Base-by-base conservation (phyloP, 2,113 vertebrate genomes). In the Girardinichthys multiradiatus region DNA sequence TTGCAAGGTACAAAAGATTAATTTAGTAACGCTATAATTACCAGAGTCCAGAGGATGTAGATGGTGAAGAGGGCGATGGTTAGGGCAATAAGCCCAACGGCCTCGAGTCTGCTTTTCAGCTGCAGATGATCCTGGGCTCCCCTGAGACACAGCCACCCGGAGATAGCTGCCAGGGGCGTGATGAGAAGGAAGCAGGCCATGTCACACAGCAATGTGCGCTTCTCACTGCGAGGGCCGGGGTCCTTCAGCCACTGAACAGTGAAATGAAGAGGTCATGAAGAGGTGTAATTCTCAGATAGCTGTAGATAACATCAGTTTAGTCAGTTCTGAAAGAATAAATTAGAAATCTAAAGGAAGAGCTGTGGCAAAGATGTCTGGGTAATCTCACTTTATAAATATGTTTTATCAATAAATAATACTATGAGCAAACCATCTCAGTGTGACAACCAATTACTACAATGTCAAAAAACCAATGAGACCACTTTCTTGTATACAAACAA, bases 121-220 rank as follows among this genome's bases (percentile, higher is more conserved):
- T 97, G 96, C 80, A 99, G 77, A 79, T 99, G 98, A 85, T 99
- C 97, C 89, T 98, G 97, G 82, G 98, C 98, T 0, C 98, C 98
- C 0, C 97, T 95, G 65, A 99, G 95, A 80, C 98, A 99, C 84
- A 99, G 94, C 98, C 98, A 99, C 82, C 97, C 98, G 0, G 97
- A 99, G 92, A 99, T 96, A 4, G 97, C 97, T 0, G 98, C 98
- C 92, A 99, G 92, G 0, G 97, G 98, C 0, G 97, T 98, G 79
- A 99, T 99, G 93, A 99, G 98, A 70, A 99, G 94, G 83, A 99
- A 99, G 83, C 98, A 99, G 72, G 98, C 96, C 97, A 98, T 96
- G 92, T 99, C 97, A 0, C 98, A 98, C 89, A 98, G 96, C 12
- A 99, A 95, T 0, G 98, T 99, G 76, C 97, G 95, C 93, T 97